phyloP scores from a whole-genome alignment of 2,888 invertebrate species.

The Erebia ligea region DNA sequence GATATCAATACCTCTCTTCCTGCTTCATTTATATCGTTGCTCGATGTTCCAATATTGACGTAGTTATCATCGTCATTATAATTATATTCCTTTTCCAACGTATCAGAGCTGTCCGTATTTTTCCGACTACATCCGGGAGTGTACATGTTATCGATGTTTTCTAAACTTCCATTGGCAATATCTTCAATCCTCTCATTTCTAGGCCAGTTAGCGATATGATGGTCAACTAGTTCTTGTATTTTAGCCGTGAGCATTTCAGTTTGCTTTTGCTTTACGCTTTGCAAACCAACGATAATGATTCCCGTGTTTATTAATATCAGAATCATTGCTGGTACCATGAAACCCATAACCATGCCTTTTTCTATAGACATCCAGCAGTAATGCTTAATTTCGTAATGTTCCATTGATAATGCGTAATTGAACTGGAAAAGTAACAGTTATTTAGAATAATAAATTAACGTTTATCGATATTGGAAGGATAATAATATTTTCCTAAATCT shows the following conservation, averaged over 20 bases:
- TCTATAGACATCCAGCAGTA: slow-evolving; percentile 91
- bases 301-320: slow-evolving; percentile 86
- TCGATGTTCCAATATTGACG: slow-evolving; percentile 53
- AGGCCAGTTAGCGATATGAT: slow-evolving; percentile 71
- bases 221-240: slow-evolving; percentile 73
- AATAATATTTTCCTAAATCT: too few species aligned
- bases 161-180: slow-evolving; percentile 63
- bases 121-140: slow-evolving; percentile 71
- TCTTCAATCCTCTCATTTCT: slow-evolving; percentile 54
- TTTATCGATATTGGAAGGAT: too few species aligned
- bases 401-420: slow-evolving; percentile 86
- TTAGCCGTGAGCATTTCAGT: slow-evolving; percentile 73
- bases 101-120: slow-evolving; percentile 75
- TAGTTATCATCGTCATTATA: slow-evolving; percentile 72
- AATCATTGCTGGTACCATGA: slow-evolving; percentile 88
- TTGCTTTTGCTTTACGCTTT: slow-evolving; percentile 74
- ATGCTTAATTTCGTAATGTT: slow-evolving; percentile 88
- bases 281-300: slow-evolving; percentile 82
- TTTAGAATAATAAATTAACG: too few species aligned
- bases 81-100: slow-evolving; percentile 68
- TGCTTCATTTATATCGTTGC: slow-evolving; percentile 56
- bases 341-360: slow-evolving; percentile 89
- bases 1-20: slow-evolving; percentile 56
- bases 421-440: slow-evolving; percentile 62
- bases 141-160: slow-evolving; percentile 67